phyloP scores from a whole-genome alignment of 2,113 vertebrate species.

The Notarius lentiginosus region DNA sequence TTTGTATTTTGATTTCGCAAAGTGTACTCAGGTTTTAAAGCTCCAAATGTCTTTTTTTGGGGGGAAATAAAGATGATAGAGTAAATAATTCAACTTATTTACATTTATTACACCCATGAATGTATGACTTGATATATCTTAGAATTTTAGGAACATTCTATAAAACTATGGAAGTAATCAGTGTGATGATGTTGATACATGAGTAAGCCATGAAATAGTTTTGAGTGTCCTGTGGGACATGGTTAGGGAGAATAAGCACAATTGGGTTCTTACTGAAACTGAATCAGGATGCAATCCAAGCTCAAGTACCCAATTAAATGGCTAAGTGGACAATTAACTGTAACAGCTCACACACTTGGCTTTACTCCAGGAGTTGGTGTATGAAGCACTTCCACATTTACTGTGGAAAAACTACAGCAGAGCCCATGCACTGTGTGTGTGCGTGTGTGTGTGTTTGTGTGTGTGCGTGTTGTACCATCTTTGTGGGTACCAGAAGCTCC shows the following conservation, averaged over 20 bases:
- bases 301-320: slow-evolving; percentile 39
- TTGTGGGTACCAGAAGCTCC: neutral
- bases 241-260: slow-evolving; percentile 26
- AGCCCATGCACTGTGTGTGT: neutral
- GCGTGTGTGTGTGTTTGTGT: neutral
- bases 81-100: neutral
- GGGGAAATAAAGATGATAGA: neutral
- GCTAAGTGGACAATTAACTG: slow-evolving; percentile 45
- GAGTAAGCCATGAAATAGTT: neutral
- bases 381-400: neutral
- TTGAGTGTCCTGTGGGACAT: slow-evolving; percentile 6
- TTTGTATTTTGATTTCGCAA: neutral
- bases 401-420: neutral
- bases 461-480: neutral
- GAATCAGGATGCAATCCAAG: slow-evolving; percentile 30
- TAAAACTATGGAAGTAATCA: neutral
- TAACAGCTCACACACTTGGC: slow-evolving; percentile 33
- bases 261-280: slow-evolving; percentile 13
- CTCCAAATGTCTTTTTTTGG: neutral
- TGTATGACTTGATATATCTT: neutral
- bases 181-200: neutral
- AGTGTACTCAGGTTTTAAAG: neutral
- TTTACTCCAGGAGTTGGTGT: neutral
- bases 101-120: neutral
- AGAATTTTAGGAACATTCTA: neutral